phyloP scores from a whole-genome alignment of 2,888 invertebrate genomes.

The Aproaerema taeniolella region DNA sequence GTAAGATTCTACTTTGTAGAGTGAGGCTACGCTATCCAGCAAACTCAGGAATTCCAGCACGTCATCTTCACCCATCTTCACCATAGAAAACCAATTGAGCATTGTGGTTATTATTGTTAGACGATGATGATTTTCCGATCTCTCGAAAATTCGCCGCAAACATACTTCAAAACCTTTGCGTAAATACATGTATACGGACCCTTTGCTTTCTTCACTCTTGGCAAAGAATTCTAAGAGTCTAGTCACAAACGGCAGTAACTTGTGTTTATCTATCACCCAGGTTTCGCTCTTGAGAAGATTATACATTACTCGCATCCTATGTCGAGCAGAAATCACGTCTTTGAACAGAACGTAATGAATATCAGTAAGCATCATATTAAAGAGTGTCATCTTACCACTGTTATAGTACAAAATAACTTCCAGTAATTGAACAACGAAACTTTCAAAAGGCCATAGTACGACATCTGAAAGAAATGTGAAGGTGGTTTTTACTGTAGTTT shows the following conservation, averaged over 20 bases:
- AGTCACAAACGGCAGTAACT: conserved; percentile 52
- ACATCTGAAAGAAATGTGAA: conserved; percentile 41
- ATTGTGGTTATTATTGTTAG: conserved; percentile 65
- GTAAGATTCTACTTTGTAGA: conserved; percentile 55
- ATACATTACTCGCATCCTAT: conserved; percentile 67
- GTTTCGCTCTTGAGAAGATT: conserved; percentile 60
- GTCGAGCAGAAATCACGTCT: conserved; percentile 49
- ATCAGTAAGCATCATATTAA: conserved; percentile 47
- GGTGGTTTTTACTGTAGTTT: conserved; percentile 39
- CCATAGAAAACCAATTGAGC: conserved; percentile 67
- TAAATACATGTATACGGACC: conserved; percentile 43
- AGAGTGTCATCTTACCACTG: conserved; percentile 38
- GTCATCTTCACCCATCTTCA: conserved; percentile 51
- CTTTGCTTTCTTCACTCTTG: conserved; percentile 37
- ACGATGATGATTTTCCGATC: conserved; percentile 62
- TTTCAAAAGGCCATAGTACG: conserved; percentile 46
- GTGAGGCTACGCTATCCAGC: conserved; percentile 68
- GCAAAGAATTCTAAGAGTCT: conserved; percentile 68
- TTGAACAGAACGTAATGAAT: conserved; percentile 42
- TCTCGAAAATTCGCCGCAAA: conserved; percentile 66
- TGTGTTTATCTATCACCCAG: conserved; percentile 59
- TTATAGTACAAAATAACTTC: conserved; percentile 45
- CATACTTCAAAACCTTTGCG: conserved; percentile 75
- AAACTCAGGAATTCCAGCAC: conserved; percentile 72
- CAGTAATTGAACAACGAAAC: conserved; percentile 45